phyloP scores from a whole-genome alignment of 2,113 vertebrate genomes.

The Ovis canadensis region DNA sequence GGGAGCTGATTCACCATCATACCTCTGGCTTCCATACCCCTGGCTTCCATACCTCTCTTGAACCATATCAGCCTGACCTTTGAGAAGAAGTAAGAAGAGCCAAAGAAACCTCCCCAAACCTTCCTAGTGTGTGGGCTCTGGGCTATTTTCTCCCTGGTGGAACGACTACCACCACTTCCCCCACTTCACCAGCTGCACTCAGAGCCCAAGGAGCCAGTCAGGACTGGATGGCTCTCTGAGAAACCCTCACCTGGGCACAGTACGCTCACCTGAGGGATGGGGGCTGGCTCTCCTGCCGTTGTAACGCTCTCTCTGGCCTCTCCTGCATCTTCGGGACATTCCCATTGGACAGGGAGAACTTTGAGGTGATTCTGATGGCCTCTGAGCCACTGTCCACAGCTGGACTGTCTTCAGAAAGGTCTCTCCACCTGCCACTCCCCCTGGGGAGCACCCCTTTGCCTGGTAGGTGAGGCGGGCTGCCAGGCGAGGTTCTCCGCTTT shows the following conservation, averaged over 20 bases:
- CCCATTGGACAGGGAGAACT: constrained; percentile 22
- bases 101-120: neutral
- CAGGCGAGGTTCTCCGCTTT: neutral
- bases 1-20: neutral
- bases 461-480: neutral
- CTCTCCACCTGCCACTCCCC: constrained; percentile 28
- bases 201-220: neutral
- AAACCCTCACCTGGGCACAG: neutral
- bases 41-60: neutral
- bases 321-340: constrained; percentile 64
- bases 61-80: accelerated
- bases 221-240: neutral
- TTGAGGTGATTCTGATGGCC: constrained; percentile 21
- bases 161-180: neutral
- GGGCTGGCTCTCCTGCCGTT: constrained; percentile 36
- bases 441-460: constrained; percentile 35
- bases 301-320: constrained; percentile 53
- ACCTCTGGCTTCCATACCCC: neutral
- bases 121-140: neutral
- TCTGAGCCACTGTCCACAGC: neutral
- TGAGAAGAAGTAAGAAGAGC: neutral
- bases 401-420: neutral
- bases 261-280: constrained; percentile 73
- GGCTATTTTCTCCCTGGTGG: neutral
- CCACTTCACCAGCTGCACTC: neutral